Evolutionary conservation across 2,888 invertebrate species (phyloP), one percentile per base, ranked within the genome.

Genomic region (Xestoiulus laeticollis): DNA sequence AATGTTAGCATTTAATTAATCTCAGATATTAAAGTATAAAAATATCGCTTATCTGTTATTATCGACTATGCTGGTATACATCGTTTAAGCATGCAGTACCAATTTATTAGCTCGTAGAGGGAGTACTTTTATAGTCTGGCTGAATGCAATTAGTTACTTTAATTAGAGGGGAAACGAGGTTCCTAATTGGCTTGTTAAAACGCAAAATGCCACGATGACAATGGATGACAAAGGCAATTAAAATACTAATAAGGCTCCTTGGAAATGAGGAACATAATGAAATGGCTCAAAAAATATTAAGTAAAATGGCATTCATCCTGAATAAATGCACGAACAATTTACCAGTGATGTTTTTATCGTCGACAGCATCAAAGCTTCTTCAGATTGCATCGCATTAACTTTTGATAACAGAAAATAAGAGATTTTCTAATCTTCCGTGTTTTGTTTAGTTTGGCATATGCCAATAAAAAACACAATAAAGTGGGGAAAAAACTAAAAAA

Each of bases 101-200:
- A 19, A 53, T 53, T 53, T 53, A 53, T 53, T 53, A 53, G 53
- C 53, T 53, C 53, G n/a, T 53, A 19, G 53, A 53, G 53, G 19
- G 53, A 53, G n/a, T 53, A 53, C 53, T 53, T 53, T 53, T 53
- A 53, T 53, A 53, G 53, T 53, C 48, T 48, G 14, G 48, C 16
- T 53, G 53, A 53, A 53, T 53, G 53, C 53, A 53, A 53, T 53
- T 53, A 53, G 53, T 53, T 53, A 53, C 53, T 53, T 53, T 53
- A 53, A 53, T 53, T 53, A 53, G 53, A 53, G 53, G 53, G 53
- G 53, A 53, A 53, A 53, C n/a, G 53, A n/a, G 53, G 19, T 53
- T n/a, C 53, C 53, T 53, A 53, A 53, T 53, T 53, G 53, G 53
- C 53, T 53, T 53, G 53, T 53, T 53, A 53, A 53, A 53, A 53